phyloP scores from a whole-genome alignment of 2,888 invertebrate genomes.

The Habroteleia sp. region DNA sequence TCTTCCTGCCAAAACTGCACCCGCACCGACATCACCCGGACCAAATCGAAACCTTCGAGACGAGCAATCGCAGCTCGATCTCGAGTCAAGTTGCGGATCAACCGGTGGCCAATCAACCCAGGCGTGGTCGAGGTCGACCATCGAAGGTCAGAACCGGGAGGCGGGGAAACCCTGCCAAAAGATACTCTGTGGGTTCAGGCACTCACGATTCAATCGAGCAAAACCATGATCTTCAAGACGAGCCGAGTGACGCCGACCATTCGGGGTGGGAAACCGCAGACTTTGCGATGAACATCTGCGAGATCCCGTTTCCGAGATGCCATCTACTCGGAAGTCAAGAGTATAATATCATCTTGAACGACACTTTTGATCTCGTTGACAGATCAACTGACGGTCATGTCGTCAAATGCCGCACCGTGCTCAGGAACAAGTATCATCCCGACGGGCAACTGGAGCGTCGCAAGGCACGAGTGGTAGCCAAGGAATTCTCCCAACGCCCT shows the following conservation, averaged over 20 bases:
- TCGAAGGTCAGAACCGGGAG: too few species aligned
- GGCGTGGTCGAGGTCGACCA: too few species aligned
- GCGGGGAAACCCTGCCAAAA: too few species aligned
- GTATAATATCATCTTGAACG: slow-evolving; percentile 48
- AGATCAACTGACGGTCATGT: slow-evolving; percentile 31
- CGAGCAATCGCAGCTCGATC: too few species aligned
- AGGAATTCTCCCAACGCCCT: slow-evolving; percentile 61
- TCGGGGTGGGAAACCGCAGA: background rate
- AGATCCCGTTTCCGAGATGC: slow-evolving; percentile 9
- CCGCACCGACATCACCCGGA: too few species aligned
- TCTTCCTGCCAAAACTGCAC: too few species aligned
- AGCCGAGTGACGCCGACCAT: background rate
- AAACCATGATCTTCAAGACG: background rate
- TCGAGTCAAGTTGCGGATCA: too few species aligned
- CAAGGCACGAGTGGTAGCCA: slow-evolving; percentile 63
- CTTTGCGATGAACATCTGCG: background rate
- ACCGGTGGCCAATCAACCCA: too few species aligned
- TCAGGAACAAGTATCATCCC: slow-evolving; percentile 53
- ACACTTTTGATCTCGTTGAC: slow-evolving; percentile 51
- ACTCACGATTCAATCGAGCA: too few species aligned
- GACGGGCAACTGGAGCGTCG: slow-evolving; percentile 49
- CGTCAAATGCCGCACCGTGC: slow-evolving; percentile 31
- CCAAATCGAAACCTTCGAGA: too few species aligned
- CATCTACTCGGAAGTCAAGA: slow-evolving; percentile 37
- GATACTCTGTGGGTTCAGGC: too few species aligned